phyloP scores from a whole-genome alignment of 2,888 invertebrate genomes.

The Idaea aversata region DNA sequence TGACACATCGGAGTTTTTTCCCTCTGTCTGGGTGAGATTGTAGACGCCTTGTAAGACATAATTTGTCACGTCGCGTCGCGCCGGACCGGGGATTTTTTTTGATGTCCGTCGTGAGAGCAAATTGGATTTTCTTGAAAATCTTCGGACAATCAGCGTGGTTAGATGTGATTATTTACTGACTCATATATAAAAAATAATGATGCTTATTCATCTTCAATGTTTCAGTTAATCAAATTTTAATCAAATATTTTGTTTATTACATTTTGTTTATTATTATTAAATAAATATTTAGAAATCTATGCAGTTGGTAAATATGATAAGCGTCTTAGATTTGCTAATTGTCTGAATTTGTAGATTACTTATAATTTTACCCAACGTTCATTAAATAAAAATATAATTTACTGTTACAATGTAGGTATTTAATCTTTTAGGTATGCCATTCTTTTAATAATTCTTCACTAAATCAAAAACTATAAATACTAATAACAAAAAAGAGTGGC shows the following conservation, averaged over 20 bases:
- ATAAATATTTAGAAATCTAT: too few relatives aligned
- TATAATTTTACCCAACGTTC: too few relatives aligned
- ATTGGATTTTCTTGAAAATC: slow-evolving; percentile 37
- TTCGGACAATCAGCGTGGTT: neutral
- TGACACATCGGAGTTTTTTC: slow-evolving; percentile 15
- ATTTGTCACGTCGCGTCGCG: slow-evolving; percentile 58
- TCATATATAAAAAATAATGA: neutral
- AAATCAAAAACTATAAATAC: too few relatives aligned
- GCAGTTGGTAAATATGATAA: too few relatives aligned
- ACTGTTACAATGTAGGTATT: too few relatives aligned
- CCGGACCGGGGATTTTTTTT: slow-evolving; percentile 40
- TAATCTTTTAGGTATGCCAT: too few relatives aligned
- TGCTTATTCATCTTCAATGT: neutral
- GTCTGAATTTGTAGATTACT: too few relatives aligned
- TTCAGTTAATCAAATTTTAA: neutral
- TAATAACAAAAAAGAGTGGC: neutral
- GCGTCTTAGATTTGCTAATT: too few relatives aligned
- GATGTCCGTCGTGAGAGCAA: slow-evolving; percentile 46
- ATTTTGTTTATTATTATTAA: too few relatives aligned
- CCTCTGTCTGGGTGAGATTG: slow-evolving; percentile 52
- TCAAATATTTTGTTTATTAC: neutral
- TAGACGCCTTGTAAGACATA: slow-evolving; percentile 59
- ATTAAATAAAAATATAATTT: too few relatives aligned
- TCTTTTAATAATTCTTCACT: too few relatives aligned
- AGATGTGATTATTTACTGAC: neutral